phyloP scores from a whole-genome alignment of 2,113 vertebrate species.

The Fregata magnificens region DNA sequence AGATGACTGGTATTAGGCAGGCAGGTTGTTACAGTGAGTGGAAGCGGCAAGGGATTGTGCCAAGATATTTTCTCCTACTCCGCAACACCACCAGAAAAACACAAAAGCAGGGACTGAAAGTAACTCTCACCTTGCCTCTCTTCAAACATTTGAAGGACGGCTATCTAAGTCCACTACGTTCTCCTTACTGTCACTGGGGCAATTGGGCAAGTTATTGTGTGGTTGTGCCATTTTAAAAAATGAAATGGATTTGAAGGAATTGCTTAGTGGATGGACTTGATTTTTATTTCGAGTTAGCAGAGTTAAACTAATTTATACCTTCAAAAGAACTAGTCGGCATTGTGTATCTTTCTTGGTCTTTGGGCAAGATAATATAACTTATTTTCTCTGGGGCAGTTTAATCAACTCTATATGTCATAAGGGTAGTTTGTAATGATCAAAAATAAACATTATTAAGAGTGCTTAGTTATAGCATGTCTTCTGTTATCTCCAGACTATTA shows the following conservation, averaged over 20 bases:
- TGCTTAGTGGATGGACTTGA: background rate
- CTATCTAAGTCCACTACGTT: background rate
- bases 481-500: background rate
- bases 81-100: background rate
- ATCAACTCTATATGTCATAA: background rate
- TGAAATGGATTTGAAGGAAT: background rate
- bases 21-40: background rate
- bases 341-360: background rate
- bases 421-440: background rate
- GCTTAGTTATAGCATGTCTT: background rate
- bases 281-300: background rate
- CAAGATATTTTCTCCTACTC: background rate
- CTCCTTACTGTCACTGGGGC: background rate
- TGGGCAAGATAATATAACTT: background rate
- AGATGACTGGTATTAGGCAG: fast-evolving
- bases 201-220: background rate
- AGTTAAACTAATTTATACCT: background rate
- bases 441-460: background rate
- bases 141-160: background rate
- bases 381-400: background rate
- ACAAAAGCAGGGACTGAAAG: background rate
- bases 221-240: background rate
- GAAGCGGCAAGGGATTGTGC: background rate
- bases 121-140: background rate
- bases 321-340: background rate